Evolutionary conservation across 35 echinoderm and acorn worm species (phyloP).

Genomic region (Stichopus chloronotus): DNA sequence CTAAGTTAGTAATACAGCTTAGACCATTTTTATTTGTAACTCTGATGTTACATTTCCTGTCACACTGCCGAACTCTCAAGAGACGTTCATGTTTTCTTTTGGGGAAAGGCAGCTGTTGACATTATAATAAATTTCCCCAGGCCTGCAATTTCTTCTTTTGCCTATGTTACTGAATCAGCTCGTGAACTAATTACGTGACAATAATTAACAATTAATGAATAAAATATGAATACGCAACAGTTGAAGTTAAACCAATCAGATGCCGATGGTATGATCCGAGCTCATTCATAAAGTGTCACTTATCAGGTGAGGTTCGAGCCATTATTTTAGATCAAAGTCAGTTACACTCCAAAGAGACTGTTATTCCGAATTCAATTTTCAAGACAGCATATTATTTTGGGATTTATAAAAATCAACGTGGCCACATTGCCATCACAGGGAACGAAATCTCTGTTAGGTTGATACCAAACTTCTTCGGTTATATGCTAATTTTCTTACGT

Average conservation of each 20-base stretch:
- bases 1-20: no score
- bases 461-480: neutral
- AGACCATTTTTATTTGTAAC: no score
- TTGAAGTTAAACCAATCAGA: neutral
- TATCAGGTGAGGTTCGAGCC: neutral
- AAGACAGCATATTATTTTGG: no score
- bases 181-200: no score
- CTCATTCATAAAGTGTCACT: neutral
- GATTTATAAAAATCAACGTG: neutral
- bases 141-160: no score
- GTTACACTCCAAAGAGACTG: neutral
- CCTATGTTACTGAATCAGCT: no score
- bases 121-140: no score
- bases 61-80: no score
- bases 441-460: neutral
- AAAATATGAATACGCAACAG: neutral
- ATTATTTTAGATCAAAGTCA: neutral
- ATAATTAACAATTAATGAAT: neutral
- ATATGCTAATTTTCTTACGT: constrained; percentile 18
- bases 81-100: no score
- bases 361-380: no score
- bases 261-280: neutral
- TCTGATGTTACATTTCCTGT: no score
- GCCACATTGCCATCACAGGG: neutral
- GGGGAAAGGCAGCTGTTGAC: no score